phyloP scores from a whole-genome alignment of 2,113 vertebrate species.

The Oreochromis tanganicae region DNA sequence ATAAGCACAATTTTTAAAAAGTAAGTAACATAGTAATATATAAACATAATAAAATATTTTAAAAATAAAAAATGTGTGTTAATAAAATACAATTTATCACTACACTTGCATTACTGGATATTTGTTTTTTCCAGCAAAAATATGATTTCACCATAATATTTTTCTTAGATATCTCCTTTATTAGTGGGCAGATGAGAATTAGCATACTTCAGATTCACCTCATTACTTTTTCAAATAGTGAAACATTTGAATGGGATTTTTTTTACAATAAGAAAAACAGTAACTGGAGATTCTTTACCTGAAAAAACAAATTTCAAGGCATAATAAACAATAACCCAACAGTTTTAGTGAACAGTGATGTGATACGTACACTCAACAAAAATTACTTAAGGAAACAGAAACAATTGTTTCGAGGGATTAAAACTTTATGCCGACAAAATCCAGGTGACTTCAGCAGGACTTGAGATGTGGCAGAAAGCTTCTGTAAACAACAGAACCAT shows the following conservation, averaged over 20 bases:
- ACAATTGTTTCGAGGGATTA: background rate
- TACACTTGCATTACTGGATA: background rate
- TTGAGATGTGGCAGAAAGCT: background rate
- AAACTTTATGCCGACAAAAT: background rate
- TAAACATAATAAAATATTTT: background rate
- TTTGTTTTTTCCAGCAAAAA: background rate
- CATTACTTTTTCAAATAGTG: background rate
- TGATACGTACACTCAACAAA: background rate
- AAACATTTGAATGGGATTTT: background rate
- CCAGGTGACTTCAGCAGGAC: background rate
- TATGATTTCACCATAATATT: background rate
- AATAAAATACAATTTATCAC: background rate
- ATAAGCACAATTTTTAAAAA: background rate
- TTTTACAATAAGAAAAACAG: background rate
- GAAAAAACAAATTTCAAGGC: background rate
- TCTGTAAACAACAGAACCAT: background rate
- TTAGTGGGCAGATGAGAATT: background rate
- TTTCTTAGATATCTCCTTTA: background rate
- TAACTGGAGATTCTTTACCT: background rate
- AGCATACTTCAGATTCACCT: background rate
- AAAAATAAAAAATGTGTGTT: background rate
- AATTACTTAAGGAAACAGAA: background rate
- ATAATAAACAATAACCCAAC: background rate
- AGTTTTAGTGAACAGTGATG: background rate
- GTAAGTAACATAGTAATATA: background rate